phyloP scores from a whole-genome alignment of 2,888 invertebrate species.

The Drosophila dives region DNA sequence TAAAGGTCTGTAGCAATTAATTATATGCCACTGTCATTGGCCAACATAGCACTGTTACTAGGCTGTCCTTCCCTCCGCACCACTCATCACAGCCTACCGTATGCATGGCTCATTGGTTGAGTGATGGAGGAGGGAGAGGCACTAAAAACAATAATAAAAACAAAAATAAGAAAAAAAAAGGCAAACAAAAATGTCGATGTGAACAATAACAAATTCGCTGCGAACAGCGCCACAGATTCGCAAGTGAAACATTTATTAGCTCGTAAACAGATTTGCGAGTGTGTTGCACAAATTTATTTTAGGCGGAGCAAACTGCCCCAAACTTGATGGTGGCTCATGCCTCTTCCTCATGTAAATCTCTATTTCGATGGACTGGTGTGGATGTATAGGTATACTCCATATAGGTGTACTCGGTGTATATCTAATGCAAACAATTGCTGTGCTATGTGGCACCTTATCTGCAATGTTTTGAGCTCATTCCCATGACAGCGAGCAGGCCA shows the following conservation, averaged over 20 bases:
- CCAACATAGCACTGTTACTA: slow-evolving; percentile 16
- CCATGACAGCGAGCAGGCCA: slow-evolving; percentile 31
- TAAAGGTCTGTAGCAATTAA: slow-evolving; percentile 33
- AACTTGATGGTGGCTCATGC: slow-evolving; percentile 4
- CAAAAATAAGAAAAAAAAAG: neutral
- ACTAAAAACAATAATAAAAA: neutral
- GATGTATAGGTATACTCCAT: neutral
- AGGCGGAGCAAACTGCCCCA: neutral
- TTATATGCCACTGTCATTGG: slow-evolving; percentile 50
- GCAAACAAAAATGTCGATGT: slow-evolving; percentile 2
- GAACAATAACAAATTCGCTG: slow-evolving; percentile 38
- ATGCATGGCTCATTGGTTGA: neutral
- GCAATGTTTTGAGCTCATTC: slow-evolving; percentile 31
- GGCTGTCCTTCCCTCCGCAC: neutral
- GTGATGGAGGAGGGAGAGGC: neutral
- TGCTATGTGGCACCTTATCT: slow-evolving; percentile 26
- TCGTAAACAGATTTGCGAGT: slow-evolving; percentile 60
- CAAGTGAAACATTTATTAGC: slow-evolving; percentile 70
- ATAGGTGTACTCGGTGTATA: slow-evolving; percentile 6
- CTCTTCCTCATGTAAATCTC: neutral
- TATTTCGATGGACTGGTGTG: neutral
- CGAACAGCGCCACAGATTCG: slow-evolving; percentile 43
- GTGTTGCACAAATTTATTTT: slow-evolving; percentile 27
- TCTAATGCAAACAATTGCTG: slow-evolving; percentile 32
- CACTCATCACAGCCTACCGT: neutral